A percentile compares a stretch with the other conserved stretches of the same genome.
Conservation (phyloP, 2,888 invertebrate genomes). For the Tiliacea aurago region DNA sequence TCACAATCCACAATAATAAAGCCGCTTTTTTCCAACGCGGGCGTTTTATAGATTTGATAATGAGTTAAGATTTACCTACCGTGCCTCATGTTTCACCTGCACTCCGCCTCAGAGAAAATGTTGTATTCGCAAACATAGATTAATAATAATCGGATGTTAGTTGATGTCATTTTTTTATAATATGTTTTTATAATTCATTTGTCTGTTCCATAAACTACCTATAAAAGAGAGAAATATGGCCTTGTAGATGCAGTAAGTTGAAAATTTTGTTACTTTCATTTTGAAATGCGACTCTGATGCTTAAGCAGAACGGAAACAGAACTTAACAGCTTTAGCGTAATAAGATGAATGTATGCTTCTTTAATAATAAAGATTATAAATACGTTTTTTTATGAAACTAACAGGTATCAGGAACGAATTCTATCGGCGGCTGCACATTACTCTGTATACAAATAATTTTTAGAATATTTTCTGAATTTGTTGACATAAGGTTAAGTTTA, state of each 20-base stretch:
- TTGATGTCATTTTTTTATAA: constrained; percentile 18
- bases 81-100: constrained; percentile 27
- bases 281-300: background rate
- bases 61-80: constrained; percentile 33
- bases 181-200: constrained; percentile 14
- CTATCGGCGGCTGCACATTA: background rate
- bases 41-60: constrained; percentile 17
- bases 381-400: background rate
- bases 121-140: constrained; percentile 34
- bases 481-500: background rate
- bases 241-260: background rate
- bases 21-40: constrained; percentile 1
- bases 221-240: background rate
- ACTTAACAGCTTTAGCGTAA: background rate
- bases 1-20: background rate
- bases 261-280: background rate
- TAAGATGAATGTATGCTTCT: background rate
- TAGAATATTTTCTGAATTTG: too few relatives aligned
- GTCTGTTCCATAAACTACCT: background rate
- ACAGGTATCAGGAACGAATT: background rate
- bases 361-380: background rate
- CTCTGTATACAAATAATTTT: constrained; percentile 11
- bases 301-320: background rate
- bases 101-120: constrained; percentile 31
- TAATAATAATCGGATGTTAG: constrained; percentile 2